Evolutionary conservation across 2,888 invertebrate species (phyloP), one percentile per base, ranked within the genome.

Genomic region (Saturnia japonica): DNA sequence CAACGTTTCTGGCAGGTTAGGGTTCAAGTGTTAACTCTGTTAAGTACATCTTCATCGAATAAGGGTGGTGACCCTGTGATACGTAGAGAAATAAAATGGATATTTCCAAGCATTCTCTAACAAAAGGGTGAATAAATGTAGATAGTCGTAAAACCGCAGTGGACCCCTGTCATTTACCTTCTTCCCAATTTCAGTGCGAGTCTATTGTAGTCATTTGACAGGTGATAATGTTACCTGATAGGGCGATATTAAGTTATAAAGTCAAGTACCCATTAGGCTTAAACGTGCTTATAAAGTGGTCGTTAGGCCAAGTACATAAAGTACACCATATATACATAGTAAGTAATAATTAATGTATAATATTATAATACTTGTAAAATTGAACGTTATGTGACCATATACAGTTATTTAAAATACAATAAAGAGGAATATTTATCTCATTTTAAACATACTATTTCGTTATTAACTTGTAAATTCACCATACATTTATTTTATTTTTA

Each of bases 221-320:
- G 64, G 64, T 64, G 64, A 64, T 64, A 64, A 64, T 40, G 64
- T 64, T n/a, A 64, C 64, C 64, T 64, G 64, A 64, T 64, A 64
- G 64, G 64, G 64, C 8, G 19, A 40, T 64, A 64, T 64, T 40
- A 64, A 64, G 64, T 64, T 40, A 64, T 40, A 64, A 40, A 64
- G 64, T 64, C 40, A 64, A 64, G 64, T 40, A n/a, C 40, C 64
- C 64, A 64, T 64, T 64, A 64, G 40, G 64, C 40, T 40, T 64
- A 64, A 64, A 40, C 19, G 11, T 22, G 64, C 64, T 64, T 64
- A 64, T 64, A 64, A 64, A 64, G 40, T 40, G 64, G 64, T 40
- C 64, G 64, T 64, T 40, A 40, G 0, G 40, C n/a, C 64, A n/a
- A 40, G n/a, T 64, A 64, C 11, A 28, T 28, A 28, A 60, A 60